Percentiles rank a stretch among this genome's conserved stretches.
Evolutionary conservation across 1,140 invertebrate genomes (phyloP).

Genomic region (Dendroctonus valens): DNA sequence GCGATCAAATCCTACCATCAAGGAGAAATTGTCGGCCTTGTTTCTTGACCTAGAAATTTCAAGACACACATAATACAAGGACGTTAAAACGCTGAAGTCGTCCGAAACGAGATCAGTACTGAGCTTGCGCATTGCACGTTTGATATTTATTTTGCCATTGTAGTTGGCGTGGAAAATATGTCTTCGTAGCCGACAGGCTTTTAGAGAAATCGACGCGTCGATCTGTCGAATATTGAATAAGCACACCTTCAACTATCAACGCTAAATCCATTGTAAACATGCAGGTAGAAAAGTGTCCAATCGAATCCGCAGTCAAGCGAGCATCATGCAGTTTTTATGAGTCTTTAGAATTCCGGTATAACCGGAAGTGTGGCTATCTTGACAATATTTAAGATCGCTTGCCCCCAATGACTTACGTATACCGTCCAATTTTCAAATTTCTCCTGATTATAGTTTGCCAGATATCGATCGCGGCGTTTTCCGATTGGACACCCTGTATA

Average conservation of each 20-base stretch:
- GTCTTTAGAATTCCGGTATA: too few relatives aligned
- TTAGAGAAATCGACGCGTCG: constrained; percentile 11
- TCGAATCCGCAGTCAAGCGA: too few relatives aligned
- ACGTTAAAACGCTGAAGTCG: constrained; percentile 29
- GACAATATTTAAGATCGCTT: too few relatives aligned
- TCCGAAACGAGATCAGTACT: constrained; percentile 42
- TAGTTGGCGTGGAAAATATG: neutral
- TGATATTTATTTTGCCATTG: constrained; percentile 7
- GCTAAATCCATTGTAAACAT: neutral
- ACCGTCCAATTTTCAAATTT: too few relatives aligned
- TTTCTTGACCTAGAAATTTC: constrained; percentile 50
- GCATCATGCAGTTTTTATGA: too few relatives aligned
- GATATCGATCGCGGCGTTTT: too few relatives aligned
- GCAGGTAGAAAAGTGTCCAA: too few relatives aligned
- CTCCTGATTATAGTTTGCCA: too few relatives aligned
- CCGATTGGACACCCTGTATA: too few relatives aligned
- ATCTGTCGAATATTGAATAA: constrained; percentile 10
- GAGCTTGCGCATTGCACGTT: constrained; percentile 32
- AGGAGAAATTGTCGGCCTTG: constrained; percentile 51
- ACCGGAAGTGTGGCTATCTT: too few relatives aligned
- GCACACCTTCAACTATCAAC: too few relatives aligned
- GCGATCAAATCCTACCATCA: constrained; percentile 20
- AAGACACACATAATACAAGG: constrained; percentile 48
- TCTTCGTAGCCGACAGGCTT: constrained; percentile 7
- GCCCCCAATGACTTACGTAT: too few relatives aligned